Base-by-base conservation (phyloP, 2,113 vertebrate genomes). In the Anguilla japonica region DNA sequence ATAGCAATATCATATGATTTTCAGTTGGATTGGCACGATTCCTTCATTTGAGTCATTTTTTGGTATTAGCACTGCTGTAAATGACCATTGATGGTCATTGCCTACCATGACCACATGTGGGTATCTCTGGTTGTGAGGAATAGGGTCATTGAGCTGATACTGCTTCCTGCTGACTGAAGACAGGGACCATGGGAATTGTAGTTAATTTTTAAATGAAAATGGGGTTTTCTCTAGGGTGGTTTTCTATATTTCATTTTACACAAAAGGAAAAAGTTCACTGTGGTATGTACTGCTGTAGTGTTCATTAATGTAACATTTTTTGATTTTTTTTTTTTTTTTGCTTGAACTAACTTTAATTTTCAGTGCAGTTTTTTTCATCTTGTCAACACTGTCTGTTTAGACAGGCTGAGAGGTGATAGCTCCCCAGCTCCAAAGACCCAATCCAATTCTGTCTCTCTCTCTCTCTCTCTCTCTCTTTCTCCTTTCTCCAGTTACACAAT, bases 401-500 rank as follows among this genome's bases (percentile, higher is more conserved):
- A 34, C 34, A 34, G 34, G 34, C 34, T 34, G 34, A 46, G 43
- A 46, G 5, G 8, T 46, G 43, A 8, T 46, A 20, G 86, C 56
- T 56, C 40, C 71, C 41, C 18, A 8, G 57, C 5, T n/a, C 40
- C 22, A 41, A 46, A 67, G 34, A 34, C 83, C 14, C 41, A 29
- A 40, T 22, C 26, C 16, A 20, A 6, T 63, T 75, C 9, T 34
- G n/a, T 34, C 26, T 40, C 60, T 84, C 40, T 16, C 67, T 67
- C 56, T 78, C 41, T 71, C 53, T 46, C 7, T 34, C 75, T 53
- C 34, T 78, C 71, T 56, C 46, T 26, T 29, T 13, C 16, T 67
- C 2, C 40, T 84, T 81, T 53, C 75, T 60, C n/a, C 91, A 96
- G 96, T 89, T 95, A 93, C 95, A 96, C 92, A 92, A 96, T 96